Percentiles rank a stretch among this genome's conserved stretches.
Evolutionary conservation across 2,888 invertebrate species (phyloP).

Genomic region (Athripsodes cinereus): DNA sequence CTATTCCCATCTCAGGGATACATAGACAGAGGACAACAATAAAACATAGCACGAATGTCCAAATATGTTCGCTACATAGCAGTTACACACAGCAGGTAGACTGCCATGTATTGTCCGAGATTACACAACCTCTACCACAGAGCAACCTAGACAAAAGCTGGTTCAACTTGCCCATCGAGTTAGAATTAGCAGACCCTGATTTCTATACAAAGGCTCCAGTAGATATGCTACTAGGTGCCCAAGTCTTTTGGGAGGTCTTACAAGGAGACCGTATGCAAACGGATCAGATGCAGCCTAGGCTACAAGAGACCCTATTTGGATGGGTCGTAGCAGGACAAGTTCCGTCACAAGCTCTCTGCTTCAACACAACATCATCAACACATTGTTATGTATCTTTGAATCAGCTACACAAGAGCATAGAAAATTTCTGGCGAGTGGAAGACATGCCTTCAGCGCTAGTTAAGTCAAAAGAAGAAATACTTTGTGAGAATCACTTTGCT

Average conservation of each 20-base stretch:
- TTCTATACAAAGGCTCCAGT: background rate
- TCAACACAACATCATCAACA: background rate
- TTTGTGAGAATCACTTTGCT: background rate
- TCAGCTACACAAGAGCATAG: too few species aligned
- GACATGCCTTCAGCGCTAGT: too few species aligned
- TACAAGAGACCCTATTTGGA: background rate
- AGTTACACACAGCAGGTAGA: too few species aligned
- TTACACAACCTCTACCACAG: too few species aligned
- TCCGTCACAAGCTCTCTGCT: background rate
- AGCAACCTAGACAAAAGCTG: too few species aligned
- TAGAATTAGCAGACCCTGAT: background rate
- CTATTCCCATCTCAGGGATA: too few species aligned
- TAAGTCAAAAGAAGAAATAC: background rate
- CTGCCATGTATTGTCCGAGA: too few species aligned
- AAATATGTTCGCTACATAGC: too few species aligned
- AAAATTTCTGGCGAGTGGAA: background rate
- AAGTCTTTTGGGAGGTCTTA: too few species aligned
- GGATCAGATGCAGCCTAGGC: background rate
- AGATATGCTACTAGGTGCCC: background rate
- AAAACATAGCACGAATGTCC: too few species aligned
- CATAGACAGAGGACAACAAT: too few species aligned
- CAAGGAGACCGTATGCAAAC: background rate
- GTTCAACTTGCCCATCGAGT: background rate
- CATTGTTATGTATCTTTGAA: too few species aligned
- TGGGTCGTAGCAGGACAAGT: background rate